Evolutionary conservation across 1,140 invertebrate genomes (phyloP).

Genomic region (Plodia interpunctella): DNA sequence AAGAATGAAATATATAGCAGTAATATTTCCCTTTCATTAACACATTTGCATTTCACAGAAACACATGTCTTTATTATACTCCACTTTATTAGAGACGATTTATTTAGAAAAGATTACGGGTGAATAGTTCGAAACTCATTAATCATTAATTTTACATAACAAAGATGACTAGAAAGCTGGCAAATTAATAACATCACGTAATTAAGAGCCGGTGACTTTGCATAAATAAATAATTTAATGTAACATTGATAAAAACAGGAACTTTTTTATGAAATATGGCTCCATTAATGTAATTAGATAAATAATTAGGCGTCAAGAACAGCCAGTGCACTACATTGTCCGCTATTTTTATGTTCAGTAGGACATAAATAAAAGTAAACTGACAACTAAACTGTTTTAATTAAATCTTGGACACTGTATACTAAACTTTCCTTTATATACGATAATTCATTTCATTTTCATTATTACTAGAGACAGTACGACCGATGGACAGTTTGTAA

Average conservation of each 20-base stretch:
- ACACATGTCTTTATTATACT: not conserved
- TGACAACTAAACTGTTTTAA: no score
- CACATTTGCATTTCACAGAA: no score
- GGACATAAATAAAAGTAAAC: no score
- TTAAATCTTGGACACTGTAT: no score
- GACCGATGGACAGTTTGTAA: not conserved
- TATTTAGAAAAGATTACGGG: not conserved
- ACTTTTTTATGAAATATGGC: not conserved
- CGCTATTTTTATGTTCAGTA: no score
- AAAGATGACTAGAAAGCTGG: constrained; percentile 35
- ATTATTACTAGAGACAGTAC: no score
- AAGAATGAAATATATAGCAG: no score
- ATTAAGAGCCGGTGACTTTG: constrained; percentile 41
- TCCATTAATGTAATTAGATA: not conserved
- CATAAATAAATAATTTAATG: constrained; percentile 20
- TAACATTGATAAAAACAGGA: not conserved
- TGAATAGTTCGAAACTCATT: not conserved
- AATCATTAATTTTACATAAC: constrained; percentile 33
- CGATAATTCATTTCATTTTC: no score
- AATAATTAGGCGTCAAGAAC: no score
- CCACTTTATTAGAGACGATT: not conserved
- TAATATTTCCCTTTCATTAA: no score
- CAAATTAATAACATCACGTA: constrained; percentile 43
- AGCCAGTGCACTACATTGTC: no score
- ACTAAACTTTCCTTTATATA: no score